Conservation (phyloP, 2,113 vertebrate species). For the Nyctereutes procyonoides region DNA sequence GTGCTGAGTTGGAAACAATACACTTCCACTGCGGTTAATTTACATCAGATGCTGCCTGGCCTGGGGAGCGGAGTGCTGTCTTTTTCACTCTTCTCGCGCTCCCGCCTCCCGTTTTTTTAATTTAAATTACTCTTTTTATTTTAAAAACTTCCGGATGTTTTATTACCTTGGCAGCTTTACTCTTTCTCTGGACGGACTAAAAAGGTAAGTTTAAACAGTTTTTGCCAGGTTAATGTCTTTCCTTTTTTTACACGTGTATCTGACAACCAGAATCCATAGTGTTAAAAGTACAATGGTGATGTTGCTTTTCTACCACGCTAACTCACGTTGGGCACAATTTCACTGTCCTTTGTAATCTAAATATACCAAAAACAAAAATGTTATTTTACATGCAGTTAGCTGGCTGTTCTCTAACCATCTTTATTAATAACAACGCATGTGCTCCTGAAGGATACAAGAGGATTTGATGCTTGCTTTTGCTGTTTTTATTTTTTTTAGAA, state of each 20-base stretch:
- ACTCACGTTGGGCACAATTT: neutral
- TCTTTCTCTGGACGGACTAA: slow-evolving; percentile 66
- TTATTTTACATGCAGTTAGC: neutral
- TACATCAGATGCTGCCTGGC: slow-evolving; percentile 20
- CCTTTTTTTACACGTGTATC: neutral
- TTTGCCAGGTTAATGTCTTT: slow-evolving; percentile 22
- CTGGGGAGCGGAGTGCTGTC: neutral
- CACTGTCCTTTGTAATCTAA: slow-evolving; percentile 9
- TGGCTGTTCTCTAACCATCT: slow-evolving; percentile 19
- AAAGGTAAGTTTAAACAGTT: slow-evolving; percentile 58
- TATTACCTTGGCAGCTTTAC: slow-evolving; percentile 50
- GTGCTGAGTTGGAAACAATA: slow-evolving; percentile 13
- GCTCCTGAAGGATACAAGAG: neutral
- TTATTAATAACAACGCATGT: neutral
- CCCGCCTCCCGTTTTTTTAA: neutral
- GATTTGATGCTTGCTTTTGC: slow-evolving; percentile 1
- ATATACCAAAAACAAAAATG: neutral
- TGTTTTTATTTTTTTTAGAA: slow-evolving; percentile 17
- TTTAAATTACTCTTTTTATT: slow-evolving; percentile 62
- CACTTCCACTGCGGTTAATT: neutral
- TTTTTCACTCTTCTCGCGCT: neutral
- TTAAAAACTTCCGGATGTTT: slow-evolving; percentile 54
- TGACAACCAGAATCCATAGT: slow-evolving; percentile 1
- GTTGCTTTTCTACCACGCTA: neutral
- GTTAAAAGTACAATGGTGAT: neutral